These are phyloP conservation scores for Heterodera carotae DNA, from an alignment of 1,140 invertebrate genomes.

Conservation along the genomic window DNA sequence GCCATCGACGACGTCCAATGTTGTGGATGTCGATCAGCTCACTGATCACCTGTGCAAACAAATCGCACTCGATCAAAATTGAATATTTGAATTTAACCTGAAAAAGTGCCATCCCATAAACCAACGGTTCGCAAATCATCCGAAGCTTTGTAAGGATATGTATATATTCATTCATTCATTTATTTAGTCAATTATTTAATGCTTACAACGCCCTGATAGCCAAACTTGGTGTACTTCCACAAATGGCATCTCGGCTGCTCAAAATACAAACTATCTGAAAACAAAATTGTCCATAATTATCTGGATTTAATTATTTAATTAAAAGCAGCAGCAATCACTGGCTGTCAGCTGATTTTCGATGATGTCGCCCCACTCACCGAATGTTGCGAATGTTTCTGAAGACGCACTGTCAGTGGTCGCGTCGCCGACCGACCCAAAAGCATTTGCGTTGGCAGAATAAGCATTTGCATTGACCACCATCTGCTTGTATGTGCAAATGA, in stretches of 20 bases:
- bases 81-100: conserved; percentile 10
- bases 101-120: conserved; percentile 49
- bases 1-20: conserved; percentile 61
- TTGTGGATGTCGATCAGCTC: conserved; percentile 54
- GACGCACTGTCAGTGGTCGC: background rate
- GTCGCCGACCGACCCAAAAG: background rate
- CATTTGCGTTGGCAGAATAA: background rate
- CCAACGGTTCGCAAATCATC: conserved; percentile 47
- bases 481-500: background rate
- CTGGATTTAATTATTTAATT: no score
- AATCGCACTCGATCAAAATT: background rate
- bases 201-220: conserved; percentile 22
- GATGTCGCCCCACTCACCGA: no score
- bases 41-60: conserved; percentile 35
- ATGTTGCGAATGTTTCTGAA: conserved; percentile 12
- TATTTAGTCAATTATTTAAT: background rate
- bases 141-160: conserved; percentile 32
- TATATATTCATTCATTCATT: conserved; percentile 22
- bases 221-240: conserved; percentile 46
- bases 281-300: no score
- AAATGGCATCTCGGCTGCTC: conserved; percentile 32
- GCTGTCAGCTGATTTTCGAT: no score
- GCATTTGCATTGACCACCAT: background rate
- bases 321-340: no score
- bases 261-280: conserved; percentile 17